Evolutionary conservation across 2,888 invertebrate species (phyloP).

Genomic region (Psylliodes chrysocephalus): DNA sequence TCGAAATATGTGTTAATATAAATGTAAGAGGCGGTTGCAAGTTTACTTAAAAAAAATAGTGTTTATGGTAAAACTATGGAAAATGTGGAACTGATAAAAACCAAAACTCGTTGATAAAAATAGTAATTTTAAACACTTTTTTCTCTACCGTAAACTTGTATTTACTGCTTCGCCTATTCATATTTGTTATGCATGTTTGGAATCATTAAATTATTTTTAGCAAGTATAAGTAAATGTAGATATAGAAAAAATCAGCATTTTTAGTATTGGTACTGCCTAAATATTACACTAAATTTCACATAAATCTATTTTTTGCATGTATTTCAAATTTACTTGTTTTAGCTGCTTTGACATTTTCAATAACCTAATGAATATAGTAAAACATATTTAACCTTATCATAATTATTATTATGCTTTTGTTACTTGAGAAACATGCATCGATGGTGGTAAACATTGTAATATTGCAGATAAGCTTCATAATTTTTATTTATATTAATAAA

Average conservation of each 20-base stretch:
- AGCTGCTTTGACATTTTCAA: background rate
- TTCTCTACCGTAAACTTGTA: no score
- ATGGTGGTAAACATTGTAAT: conserved; percentile 22
- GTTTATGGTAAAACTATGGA: no score
- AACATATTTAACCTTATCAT: background rate
- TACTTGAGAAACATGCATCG: conserved; percentile 28
- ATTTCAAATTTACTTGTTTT: conserved; percentile 26
- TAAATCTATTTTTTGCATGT: conserved; percentile 45
- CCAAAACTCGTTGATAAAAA: no score
- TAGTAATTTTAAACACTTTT: no score
- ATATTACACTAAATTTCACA: conserved; percentile 53
- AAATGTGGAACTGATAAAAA: no score
- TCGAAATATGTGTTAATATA: no score
- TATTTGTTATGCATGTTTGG: background rate
- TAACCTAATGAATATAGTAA: background rate
- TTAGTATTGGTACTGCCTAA: conserved; percentile 45
- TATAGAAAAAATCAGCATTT: conserved; percentile 1
- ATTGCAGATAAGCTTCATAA: conserved; percentile 35
- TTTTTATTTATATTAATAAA: no score
- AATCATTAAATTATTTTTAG: background rate
- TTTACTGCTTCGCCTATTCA: no score
- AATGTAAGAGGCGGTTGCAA: no score
- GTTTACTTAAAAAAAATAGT: no score
- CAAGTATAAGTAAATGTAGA: no score
- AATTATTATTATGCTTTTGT: conserved; percentile 1